These are phyloP conservation scores for Hyppa rectilinea DNA, from an alignment of 2,888 invertebrate genomes.

Conservation along the genomic window DNA sequence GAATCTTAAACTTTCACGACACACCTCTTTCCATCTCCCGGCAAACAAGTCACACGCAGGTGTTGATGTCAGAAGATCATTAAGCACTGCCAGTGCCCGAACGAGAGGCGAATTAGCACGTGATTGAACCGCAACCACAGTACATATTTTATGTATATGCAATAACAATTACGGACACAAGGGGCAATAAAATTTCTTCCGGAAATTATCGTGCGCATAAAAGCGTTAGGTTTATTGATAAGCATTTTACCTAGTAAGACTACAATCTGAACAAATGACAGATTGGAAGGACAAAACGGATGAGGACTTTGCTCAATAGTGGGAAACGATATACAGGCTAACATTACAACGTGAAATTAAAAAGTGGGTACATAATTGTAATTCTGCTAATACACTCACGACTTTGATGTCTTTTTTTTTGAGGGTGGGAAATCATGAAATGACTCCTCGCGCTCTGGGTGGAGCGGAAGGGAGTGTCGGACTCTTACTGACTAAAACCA, in stretches of 20 bases:
- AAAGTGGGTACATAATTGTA: not conserved
- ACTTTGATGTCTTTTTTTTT: too few species aligned
- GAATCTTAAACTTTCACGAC: too few species aligned
- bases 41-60: too few species aligned
- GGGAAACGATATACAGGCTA: not conserved
- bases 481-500: too few species aligned
- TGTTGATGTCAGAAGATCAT: too few species aligned
- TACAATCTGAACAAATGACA: not conserved
- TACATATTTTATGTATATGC: not conserved
- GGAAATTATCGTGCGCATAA: not conserved
- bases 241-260: not conserved
- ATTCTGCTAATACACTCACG: not conserved
- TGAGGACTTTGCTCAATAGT: not conserved
- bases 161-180: not conserved
- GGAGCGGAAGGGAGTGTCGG: too few species aligned
- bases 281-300: not conserved
- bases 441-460: too few species aligned
- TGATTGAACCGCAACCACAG: not conserved
- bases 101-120: too few species aligned
- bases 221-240: not conserved
- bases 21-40: too few species aligned
- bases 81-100: too few species aligned
- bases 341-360: too few species aligned
- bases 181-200: constrained; percentile 1
- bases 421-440: too few species aligned